Evolutionary conservation across 2,797 vertebrate genomes (phyloP).

Genomic region (Acipenser transmontanus): DNA sequence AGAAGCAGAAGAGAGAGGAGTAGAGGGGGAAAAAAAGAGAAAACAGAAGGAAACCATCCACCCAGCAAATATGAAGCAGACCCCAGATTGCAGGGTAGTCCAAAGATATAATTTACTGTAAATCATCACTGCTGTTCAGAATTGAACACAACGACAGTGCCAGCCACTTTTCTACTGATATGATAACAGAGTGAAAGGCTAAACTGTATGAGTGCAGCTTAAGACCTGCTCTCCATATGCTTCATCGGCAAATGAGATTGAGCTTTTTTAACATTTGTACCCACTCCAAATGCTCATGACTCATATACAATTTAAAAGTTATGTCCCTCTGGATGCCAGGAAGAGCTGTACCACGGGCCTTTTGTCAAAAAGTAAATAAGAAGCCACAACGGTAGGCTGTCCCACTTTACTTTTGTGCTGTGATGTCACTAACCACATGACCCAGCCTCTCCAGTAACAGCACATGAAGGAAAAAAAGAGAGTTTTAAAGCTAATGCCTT

Average conservation of each 20-base stretch:
- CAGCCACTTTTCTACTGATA: constrained; percentile 61
- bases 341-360: constrained; percentile 72
- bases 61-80: constrained; percentile 69
- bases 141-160: constrained; percentile 58
- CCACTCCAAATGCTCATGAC: constrained; percentile 80
- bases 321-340: constrained; percentile 80
- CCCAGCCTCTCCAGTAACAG: constrained; percentile 96
- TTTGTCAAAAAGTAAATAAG: constrained; percentile 60
- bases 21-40: constrained; percentile 58
- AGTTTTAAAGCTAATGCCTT: constrained; percentile 99
- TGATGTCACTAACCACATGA: constrained; percentile 95
- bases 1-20: constrained; percentile 57
- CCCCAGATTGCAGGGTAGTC: constrained; percentile 51
- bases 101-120: constrained; percentile 69
- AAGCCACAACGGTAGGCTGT: constrained; percentile 84
- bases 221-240: constrained; percentile 78
- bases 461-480: constrained; percentile 88
- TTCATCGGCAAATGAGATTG: constrained; percentile 67
- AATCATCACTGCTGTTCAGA: constrained; percentile 71
- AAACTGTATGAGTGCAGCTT: constrained; percentile 8
- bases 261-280: constrained; percentile 73
- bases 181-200: constrained; percentile 44
- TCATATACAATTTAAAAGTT: constrained; percentile 74
- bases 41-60: constrained; percentile 52
- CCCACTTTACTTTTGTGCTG: constrained; percentile 76